phyloP scores from a whole-genome alignment of 1,140 invertebrate species.

The Drosophila grimshawi region DNA sequence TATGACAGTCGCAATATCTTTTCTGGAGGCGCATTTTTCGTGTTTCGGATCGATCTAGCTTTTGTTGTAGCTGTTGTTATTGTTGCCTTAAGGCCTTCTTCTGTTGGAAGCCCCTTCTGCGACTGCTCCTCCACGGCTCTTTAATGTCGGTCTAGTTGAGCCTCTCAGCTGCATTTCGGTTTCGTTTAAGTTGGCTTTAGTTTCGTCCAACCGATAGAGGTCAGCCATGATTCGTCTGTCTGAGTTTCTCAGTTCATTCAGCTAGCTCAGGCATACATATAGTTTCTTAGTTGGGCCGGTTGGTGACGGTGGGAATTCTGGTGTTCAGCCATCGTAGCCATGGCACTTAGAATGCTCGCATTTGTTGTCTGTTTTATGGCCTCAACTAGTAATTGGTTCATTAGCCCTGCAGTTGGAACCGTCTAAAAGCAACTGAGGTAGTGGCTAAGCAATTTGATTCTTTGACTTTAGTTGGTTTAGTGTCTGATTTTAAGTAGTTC shows the following conservation, averaged over 20 bases:
- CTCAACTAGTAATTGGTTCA: conserved; percentile 74
- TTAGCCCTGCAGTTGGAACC: conserved; percentile 64
- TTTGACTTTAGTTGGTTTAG: conserved; percentile 42
- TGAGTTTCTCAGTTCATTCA: conserved; percentile 19
- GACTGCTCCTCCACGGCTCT: conserved; percentile 52
- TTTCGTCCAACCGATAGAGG: conserved; percentile 62
- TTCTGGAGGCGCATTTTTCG: conserved; percentile 67
- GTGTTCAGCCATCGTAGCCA: conserved; percentile 26
- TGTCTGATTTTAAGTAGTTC: conserved; percentile 51
- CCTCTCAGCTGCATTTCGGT: conserved; percentile 64
- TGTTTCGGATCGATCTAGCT: conserved; percentile 45
- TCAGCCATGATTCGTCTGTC: conserved; percentile 67
- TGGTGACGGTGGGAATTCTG: conserved; percentile 70
- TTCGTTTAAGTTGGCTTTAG: conserved; percentile 59
- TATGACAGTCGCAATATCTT: conserved; percentile 83
- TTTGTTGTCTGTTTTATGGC: conserved; percentile 66
- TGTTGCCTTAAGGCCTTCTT: conserved; percentile 47
- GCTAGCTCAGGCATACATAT: conserved; percentile 35
- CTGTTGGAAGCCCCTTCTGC: neutral
- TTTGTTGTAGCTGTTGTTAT: conserved; percentile 9
- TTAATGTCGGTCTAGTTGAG: conserved; percentile 75
- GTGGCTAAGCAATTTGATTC: conserved; percentile 59
- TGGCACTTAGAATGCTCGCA: conserved; percentile 51
- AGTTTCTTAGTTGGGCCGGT: conserved; percentile 35
- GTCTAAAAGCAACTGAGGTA: conserved; percentile 43